A percentile compares a stretch with the other conserved stretches of the same genome.
Evolutionary conservation across 1,140 invertebrate species (phyloP).

Genomic region (Drusus annulatus): DNA sequence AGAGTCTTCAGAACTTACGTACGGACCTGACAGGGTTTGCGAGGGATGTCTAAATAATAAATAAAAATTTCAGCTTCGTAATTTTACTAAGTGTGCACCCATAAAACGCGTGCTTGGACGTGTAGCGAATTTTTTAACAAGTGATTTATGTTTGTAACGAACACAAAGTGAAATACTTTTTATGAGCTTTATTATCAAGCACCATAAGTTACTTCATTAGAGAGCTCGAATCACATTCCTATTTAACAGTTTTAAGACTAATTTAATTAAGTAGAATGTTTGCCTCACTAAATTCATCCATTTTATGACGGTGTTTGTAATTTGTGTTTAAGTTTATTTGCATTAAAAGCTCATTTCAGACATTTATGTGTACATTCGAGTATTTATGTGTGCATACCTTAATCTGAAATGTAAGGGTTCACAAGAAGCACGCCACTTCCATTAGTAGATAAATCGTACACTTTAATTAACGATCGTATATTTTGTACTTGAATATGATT

Average conservation of each 20-base stretch:
- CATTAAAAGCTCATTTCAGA: neutral
- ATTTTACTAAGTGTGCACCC: conserved; percentile 20
- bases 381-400: too few relatives aligned
- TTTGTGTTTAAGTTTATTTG: neutral
- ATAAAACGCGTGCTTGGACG: conserved; percentile 13
- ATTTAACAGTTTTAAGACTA: conserved; percentile 4
- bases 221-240: neutral
- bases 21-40: neutral
- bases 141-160: neutral
- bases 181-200: conserved; percentile 19
- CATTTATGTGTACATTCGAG: too few relatives aligned
- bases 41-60: conserved; percentile 5
- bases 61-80: neutral
- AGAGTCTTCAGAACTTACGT: neutral
- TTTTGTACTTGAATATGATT: too few relatives aligned
- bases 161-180: conserved; percentile 8
- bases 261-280: conserved; percentile 24
- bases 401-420: too few relatives aligned
- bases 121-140: conserved; percentile 7
- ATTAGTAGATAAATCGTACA: too few relatives aligned
- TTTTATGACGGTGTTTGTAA: neutral
- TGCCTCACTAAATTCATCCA: neutral
- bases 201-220: conserved; percentile 27
- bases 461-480: too few relatives aligned
- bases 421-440: too few relatives aligned